Percentiles rank a stretch among this genome's conserved stretches.
phyloP scores from a whole-genome alignment of 2,113 vertebrate genomes.

The Oceanodroma tethys region DNA sequence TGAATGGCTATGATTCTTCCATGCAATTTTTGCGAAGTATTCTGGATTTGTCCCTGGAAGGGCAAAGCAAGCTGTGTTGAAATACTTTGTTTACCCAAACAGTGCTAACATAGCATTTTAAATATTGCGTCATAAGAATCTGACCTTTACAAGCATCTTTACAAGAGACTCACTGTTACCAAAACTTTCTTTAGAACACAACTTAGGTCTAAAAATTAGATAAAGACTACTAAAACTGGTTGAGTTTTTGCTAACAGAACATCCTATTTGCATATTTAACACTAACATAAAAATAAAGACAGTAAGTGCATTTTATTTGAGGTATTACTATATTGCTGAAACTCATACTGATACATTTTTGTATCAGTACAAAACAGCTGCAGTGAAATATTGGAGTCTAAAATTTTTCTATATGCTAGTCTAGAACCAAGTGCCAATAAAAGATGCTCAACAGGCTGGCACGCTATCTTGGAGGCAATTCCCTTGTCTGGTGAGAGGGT shows the following conservation, averaged over 20 bases:
- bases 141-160: not conserved
- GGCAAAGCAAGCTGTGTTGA: not conserved
- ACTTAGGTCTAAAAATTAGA: not conserved
- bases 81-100: not conserved
- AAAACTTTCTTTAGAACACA: not conserved
- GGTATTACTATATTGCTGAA: not conserved
- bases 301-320: not conserved
- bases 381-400: not conserved
- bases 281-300: not conserved
- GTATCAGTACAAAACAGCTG: not conserved
- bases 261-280: not conserved
- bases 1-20: constrained; percentile 98
- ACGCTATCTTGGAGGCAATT: not conserved
- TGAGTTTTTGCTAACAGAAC: not conserved
- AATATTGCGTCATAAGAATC: not conserved
- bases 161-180: not conserved
- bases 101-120: not conserved
- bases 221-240: not conserved
- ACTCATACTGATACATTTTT: not conserved
- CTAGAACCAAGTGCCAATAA: not conserved
- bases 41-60: constrained; percentile 87
- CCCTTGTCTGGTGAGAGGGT: not conserved
- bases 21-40: constrained; percentile 97
- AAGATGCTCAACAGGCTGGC: not conserved
- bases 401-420: not conserved